These are phyloP conservation scores for Apodemia duryi DNA, from an alignment of 2,888 invertebrate genomes.

Conservation along the genomic window DNA sequence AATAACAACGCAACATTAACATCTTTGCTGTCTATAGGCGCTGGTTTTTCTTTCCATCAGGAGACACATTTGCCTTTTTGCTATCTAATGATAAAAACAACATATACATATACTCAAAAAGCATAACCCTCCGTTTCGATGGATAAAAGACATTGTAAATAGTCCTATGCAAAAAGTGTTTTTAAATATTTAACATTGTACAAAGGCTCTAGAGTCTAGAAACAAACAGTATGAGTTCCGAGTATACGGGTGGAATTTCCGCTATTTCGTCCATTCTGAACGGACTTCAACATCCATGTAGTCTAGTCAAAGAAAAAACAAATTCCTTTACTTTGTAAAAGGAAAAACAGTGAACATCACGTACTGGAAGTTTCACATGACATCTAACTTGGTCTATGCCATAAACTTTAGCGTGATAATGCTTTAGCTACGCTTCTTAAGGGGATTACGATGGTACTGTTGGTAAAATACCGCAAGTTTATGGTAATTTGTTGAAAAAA, in stretches of 20 bases:
- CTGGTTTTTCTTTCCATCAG: too few species aligned
- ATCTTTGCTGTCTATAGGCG: too few species aligned
- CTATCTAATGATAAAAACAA: too few species aligned
- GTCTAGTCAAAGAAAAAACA: conserved; percentile 10
- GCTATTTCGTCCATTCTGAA: neutral
- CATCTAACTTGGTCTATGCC: neutral
- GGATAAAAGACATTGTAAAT: too few species aligned
- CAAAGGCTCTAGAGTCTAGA: neutral
- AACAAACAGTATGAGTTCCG: neutral
- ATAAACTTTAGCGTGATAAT: neutral
- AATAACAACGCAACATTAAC: too few species aligned
- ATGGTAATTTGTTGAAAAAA: too few species aligned
- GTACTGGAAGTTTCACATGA: conserved; percentile 12
- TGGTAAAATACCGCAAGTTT: too few species aligned
- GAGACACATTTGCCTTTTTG: too few species aligned
- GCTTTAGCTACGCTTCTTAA: too few species aligned
- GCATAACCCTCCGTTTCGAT: too few species aligned
- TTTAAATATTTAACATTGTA: neutral
- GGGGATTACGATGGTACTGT: too few species aligned
- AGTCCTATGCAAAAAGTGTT: neutral
- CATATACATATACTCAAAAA: too few species aligned
- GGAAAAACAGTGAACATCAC: conserved; percentile 2
- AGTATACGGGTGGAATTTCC: neutral
- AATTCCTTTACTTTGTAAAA: conserved; percentile 8
- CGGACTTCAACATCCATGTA: neutral